Conservation (phyloP, 2,797 vertebrate species). For the Poeciliopsis turneri region DNA sequence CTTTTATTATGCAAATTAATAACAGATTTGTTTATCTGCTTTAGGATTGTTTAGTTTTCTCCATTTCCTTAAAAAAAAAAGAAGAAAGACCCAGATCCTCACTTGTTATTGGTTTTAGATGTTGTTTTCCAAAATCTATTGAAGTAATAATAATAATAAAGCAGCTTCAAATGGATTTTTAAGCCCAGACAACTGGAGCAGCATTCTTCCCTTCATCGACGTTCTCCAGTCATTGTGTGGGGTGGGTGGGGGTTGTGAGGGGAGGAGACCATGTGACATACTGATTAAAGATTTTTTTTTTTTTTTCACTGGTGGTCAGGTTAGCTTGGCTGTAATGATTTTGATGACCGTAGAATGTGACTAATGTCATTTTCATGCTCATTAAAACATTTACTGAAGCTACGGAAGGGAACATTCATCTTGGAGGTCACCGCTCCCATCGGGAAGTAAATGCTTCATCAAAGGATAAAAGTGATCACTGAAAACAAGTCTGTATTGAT, state of each 20-base stretch:
- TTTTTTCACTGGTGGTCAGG: background rate
- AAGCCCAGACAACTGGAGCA: background rate
- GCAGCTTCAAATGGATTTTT: background rate
- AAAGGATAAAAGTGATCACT: constrained; percentile 2
- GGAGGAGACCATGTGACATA: background rate
- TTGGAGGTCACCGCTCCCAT: background rate
- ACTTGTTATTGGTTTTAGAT: background rate
- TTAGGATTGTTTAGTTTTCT: background rate
- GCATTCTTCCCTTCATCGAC: constrained; percentile 1
- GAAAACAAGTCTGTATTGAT: constrained; percentile 11
- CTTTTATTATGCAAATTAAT: background rate
- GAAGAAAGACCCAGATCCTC: background rate
- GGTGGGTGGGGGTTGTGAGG: too few relatives aligned
- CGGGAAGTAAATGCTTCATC: constrained; percentile 2
- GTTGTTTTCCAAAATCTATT: background rate
- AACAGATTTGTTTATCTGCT: background rate
- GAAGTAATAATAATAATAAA: background rate
- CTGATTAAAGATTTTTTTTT: background rate
- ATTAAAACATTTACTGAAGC: constrained; percentile 5
- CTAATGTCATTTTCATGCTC: constrained; percentile 3
- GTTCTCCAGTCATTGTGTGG: background rate
- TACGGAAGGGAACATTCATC: background rate
- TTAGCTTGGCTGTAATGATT: background rate
- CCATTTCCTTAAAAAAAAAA: background rate
- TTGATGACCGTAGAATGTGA: background rate